A percentile compares a stretch with the other conserved stretches of the same genome.
Conservation (phyloP, 2,888 invertebrate genomes). For the Crematogaster levior region DNA sequence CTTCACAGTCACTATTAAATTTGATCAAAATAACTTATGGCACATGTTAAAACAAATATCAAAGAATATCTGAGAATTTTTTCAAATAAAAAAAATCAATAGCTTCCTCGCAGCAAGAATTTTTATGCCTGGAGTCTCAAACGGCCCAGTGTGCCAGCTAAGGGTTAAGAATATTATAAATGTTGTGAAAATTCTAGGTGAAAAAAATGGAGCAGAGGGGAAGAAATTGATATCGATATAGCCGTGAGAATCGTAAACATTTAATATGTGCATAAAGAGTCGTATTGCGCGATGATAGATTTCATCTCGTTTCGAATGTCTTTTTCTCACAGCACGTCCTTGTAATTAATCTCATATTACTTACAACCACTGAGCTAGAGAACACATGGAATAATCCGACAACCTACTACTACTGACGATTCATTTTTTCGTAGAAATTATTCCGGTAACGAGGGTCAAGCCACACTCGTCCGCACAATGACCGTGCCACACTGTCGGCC, state of each 20-base stretch:
- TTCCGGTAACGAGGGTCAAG: slow-evolving; percentile 69
- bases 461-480: slow-evolving; percentile 65
- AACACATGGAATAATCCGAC: slow-evolving; percentile 25
- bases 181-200: background rate
- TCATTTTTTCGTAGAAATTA: slow-evolving; percentile 55
- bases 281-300: background rate
- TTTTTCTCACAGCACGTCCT: slow-evolving; percentile 31
- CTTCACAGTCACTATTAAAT: no score
- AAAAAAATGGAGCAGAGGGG: background rate
- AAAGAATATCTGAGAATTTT: no score
- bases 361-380: slow-evolving; percentile 11
- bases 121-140: no score
- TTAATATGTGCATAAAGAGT: background rate
- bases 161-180: background rate
- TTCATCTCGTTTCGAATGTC: background rate
- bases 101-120: no score
- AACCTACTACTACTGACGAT: slow-evolving; percentile 62
- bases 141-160: no score
- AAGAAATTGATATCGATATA: slow-evolving; percentile 5
- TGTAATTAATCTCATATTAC: slow-evolving; percentile 42
- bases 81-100: no score
- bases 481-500: slow-evolving; percentile 38
- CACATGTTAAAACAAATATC: no score
- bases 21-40: no score
- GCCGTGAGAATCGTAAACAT: slow-evolving; percentile 38